Conservation (phyloP, 2,113 vertebrate genomes). For the Euleptes europaea region DNA sequence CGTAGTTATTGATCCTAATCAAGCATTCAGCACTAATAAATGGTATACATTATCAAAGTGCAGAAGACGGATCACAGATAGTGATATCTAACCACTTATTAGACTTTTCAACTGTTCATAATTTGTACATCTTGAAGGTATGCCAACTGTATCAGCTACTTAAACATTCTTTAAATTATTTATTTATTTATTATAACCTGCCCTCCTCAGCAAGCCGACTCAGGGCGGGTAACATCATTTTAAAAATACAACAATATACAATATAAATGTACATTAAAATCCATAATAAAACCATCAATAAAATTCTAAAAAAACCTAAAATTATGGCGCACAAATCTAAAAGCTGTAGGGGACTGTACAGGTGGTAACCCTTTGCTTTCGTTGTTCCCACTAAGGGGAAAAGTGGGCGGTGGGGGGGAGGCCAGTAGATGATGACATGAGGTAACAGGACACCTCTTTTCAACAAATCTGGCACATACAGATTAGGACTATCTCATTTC, state of each 20-base stretch:
- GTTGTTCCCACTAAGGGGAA: no score
- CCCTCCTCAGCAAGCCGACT: no score
- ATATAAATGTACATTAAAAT: no score
- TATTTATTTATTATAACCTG: no score
- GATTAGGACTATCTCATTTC: background rate
- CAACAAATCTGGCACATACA: fast-evolving
- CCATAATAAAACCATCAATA: no score
- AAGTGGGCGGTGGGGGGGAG: no score
- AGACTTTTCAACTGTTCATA: conserved; percentile 11
- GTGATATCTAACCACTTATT: background rate
- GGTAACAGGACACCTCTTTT: background rate
- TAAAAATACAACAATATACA: no score
- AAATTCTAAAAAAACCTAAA: no score
- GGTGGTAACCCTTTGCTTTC: no score
- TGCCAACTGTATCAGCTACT: background rate
- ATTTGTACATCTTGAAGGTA: conserved; percentile 26
- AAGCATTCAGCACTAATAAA: background rate
- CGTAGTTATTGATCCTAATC: conserved; percentile 26
- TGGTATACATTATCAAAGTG: conserved; percentile 5
- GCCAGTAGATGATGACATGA: background rate
- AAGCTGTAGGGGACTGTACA: no score
- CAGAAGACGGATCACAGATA: conserved; percentile 22
- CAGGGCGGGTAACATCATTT: no score
- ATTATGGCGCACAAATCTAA: no score
- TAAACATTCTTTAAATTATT: background rate